A percentile compares a stretch with the other conserved stretches of the same genome.
phyloP scores from a whole-genome alignment of 2,888 invertebrate genomes.

The Pseudococcus longispinus region DNA sequence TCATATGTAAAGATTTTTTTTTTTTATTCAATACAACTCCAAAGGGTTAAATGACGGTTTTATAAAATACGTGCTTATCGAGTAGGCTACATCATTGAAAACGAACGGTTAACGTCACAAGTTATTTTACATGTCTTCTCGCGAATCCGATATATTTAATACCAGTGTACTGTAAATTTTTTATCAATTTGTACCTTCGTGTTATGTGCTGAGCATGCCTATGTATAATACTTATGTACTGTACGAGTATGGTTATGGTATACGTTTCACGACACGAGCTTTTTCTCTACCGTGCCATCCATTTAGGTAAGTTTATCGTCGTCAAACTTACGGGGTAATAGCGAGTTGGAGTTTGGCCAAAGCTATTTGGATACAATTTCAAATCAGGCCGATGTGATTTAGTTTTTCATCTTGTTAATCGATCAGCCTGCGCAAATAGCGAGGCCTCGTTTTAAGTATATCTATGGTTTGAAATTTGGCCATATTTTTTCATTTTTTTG shows the following conservation, averaged over 20 bases:
- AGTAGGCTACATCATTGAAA: slow-evolving; percentile 46
- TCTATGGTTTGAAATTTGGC: not conserved
- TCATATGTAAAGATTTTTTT: slow-evolving; percentile 55
- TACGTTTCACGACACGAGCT: not conserved
- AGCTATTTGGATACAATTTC: slow-evolving; percentile 9
- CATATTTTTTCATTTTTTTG: not conserved
- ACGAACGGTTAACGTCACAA: slow-evolving; percentile 52
- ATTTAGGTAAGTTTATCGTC: slow-evolving; percentile 28
- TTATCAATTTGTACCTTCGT: slow-evolving; percentile 33
- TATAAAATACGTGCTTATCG: slow-evolving; percentile 54
- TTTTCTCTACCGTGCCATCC: not conserved
- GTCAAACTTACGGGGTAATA: slow-evolving; percentile 7
- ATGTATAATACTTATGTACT: not conserved
- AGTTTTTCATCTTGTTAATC: slow-evolving; percentile 9
- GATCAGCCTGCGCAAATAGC: not conserved
- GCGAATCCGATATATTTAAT: not conserved
- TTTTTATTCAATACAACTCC: slow-evolving; percentile 42
- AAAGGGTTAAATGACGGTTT: slow-evolving; percentile 56
- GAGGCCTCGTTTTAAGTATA: not conserved
- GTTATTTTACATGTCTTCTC: slow-evolving; percentile 43
- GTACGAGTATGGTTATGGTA: too few relatives aligned
- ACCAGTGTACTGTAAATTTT: slow-evolving; percentile 23
- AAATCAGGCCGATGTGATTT: not conserved
- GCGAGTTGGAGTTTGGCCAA: not conserved
- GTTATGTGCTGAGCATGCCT: not conserved